phyloP scores from a whole-genome alignment of 1,140 invertebrate genomes.

The Cyrtorhinus lividipennis region DNA sequence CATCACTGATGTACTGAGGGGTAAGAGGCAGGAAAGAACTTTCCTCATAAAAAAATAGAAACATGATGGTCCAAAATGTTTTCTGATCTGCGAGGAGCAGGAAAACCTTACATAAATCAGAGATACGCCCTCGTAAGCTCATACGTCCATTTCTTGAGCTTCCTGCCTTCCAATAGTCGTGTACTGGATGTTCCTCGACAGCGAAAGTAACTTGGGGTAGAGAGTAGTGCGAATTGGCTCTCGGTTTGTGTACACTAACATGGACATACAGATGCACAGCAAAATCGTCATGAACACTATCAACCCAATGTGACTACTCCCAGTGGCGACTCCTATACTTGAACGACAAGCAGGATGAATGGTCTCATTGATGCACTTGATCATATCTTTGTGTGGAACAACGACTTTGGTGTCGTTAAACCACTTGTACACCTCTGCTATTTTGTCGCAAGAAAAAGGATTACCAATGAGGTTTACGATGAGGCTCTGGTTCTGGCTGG shows the following conservation, averaged over 20 bases:
- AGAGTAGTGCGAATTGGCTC: slow-evolving; percentile 40
- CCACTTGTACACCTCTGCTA: slow-evolving; percentile 48
- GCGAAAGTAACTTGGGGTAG: slow-evolving; percentile 45
- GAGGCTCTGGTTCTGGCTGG: slow-evolving; percentile 37
- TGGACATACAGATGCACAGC: slow-evolving; percentile 36
- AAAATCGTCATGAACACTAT: slow-evolving; percentile 40
- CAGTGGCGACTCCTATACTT: background rate
- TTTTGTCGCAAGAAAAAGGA: slow-evolving; percentile 48
- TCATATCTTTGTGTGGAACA: slow-evolving; percentile 39
- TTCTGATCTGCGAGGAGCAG: too few species aligned
- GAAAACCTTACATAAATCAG: too few species aligned
- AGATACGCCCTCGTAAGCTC: too few species aligned
- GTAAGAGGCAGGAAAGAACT: too few species aligned
- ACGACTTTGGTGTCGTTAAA: slow-evolving; percentile 43
- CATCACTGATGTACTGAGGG: too few species aligned
- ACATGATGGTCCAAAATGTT: too few species aligned
- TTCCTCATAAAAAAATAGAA: too few species aligned
- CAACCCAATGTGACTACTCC: slow-evolving; percentile 25
- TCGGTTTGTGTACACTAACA: slow-evolving; percentile 44
- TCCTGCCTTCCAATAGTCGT: slow-evolving; percentile 46
- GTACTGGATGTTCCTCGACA: slow-evolving; percentile 55
- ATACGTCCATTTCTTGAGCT: slow-evolving; percentile 32
- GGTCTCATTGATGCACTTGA: slow-evolving; percentile 32
- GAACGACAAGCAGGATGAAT: too few species aligned
- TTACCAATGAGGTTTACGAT: slow-evolving; percentile 51